Percentiles rank a stretch among this genome's conserved stretches.
Conservation (phyloP, 2,113 vertebrate species). For the Rhynchomys soricoides region DNA sequence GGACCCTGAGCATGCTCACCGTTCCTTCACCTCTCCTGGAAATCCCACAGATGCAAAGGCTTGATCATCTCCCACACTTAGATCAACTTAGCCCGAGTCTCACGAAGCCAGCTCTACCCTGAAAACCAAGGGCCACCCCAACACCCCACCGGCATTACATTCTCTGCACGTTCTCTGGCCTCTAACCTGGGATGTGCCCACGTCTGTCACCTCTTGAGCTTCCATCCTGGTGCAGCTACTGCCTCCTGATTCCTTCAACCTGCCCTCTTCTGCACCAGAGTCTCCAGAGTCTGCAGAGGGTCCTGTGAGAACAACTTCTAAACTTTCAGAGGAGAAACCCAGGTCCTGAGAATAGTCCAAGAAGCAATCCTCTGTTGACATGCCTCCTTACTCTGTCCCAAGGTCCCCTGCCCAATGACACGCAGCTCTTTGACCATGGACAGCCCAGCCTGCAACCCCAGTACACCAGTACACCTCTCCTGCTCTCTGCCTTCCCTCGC, state of each 20-base stretch:
- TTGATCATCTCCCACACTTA: neutral
- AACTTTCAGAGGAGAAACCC: constrained; percentile 9
- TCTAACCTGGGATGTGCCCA: neutral
- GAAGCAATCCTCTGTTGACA: neutral
- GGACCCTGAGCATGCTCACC: neutral
- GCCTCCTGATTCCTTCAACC: too few relatives aligned
- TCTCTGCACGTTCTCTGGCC: neutral
- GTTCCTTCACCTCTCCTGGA: neutral
- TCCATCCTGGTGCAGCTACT: neutral
- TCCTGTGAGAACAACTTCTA: neutral
- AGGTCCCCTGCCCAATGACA: neutral
- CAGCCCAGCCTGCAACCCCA: neutral
- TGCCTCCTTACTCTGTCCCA: neutral
- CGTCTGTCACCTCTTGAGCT: neutral
- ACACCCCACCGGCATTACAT: neutral
- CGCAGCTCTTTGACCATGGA: neutral
- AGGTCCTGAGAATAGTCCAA: neutral
- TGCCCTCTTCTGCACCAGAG: neutral
- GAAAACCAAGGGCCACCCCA: neutral
- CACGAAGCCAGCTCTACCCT: neutral
- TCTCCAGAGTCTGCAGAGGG: neutral
- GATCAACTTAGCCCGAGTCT: neutral
- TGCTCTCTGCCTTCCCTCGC: neutral
- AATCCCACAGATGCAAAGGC: neutral
- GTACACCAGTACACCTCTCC: neutral